These are phyloP conservation scores for Villa cingulata DNA, from an alignment of 2,888 invertebrate species.

Conservation along the genomic window DNA sequence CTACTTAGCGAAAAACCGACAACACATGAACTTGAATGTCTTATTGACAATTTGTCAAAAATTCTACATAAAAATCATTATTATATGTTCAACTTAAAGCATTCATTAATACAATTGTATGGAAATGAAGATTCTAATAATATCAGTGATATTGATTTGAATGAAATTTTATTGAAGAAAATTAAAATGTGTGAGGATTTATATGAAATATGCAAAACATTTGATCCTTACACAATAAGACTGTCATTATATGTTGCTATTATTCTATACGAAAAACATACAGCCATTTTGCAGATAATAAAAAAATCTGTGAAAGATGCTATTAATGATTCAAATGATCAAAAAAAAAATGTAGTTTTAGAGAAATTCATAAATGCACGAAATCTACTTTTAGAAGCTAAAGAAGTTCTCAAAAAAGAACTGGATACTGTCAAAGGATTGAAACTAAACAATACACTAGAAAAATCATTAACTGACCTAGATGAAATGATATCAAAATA, in stretches of 20 bases:
- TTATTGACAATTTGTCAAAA: constrained; percentile 53
- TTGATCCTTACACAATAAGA: constrained; percentile 62
- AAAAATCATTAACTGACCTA: constrained; percentile 2
- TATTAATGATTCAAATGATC: not conserved
- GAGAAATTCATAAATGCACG: constrained; percentile 18
- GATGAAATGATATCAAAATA: constrained; percentile 4
- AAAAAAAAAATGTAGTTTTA: constrained; percentile 10
- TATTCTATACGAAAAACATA: constrained; percentile 56
- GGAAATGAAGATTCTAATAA: constrained; percentile 37
- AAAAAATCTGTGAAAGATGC: constrained; percentile 24
- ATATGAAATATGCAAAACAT: constrained; percentile 44
- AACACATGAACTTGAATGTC: constrained; percentile 45
- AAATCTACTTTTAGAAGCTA: constrained; percentile 22
- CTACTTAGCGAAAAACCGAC: constrained; percentile 41
- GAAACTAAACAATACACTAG: constrained; percentile 23
- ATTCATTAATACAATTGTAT: constrained; percentile 67
- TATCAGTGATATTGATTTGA: not conserved
- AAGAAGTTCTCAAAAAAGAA: constrained; percentile 26
- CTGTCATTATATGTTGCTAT: constrained; percentile 66
- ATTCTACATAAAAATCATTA: constrained; percentile 77
- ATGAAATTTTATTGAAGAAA: constrained; percentile 48
- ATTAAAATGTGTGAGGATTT: constrained; percentile 53
- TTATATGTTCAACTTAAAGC: constrained; percentile 66
- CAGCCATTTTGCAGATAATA: constrained; percentile 41
- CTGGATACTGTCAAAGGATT: constrained; percentile 28